phyloP scores from a whole-genome alignment of 2,888 invertebrate genomes.

The Criorhina ranunculi region DNA sequence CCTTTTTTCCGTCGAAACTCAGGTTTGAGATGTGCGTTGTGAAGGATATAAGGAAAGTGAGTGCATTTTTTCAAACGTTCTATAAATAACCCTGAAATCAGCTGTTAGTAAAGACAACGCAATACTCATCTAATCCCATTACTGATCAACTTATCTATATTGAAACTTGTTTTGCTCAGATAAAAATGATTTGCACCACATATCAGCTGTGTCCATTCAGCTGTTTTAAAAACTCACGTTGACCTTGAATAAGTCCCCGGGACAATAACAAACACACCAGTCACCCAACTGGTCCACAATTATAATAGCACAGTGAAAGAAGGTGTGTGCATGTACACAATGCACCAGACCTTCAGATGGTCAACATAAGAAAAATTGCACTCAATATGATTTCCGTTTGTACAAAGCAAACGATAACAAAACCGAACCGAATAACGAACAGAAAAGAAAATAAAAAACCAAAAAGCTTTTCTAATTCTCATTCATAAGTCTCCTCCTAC shows the following conservation, averaged over 20 bases:
- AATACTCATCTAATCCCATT: too few species aligned
- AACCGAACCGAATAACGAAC: not conserved
- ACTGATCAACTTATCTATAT: too few species aligned
- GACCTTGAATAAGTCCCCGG: conserved; percentile 32
- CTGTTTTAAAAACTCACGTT: conserved; percentile 26
- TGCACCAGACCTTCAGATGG: conserved; percentile 53
- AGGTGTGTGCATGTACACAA: conserved; percentile 47
- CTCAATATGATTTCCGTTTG: conserved; percentile 19
- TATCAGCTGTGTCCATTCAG: conserved; percentile 36
- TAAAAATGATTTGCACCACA: not conserved
- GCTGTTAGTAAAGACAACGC: too few species aligned
- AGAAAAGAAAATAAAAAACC: conserved; percentile 38
- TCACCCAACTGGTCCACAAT: conserved; percentile 36
- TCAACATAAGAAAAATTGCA: conserved; percentile 19
- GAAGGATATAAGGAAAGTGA: too few species aligned
- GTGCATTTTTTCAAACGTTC: too few species aligned
- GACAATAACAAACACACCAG: conserved; percentile 23
- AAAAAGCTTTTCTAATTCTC: conserved; percentile 30
- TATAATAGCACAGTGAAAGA: conserved; percentile 29
- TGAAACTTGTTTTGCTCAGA: not conserved
- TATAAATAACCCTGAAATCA: too few species aligned
- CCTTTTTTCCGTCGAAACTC: too few species aligned
- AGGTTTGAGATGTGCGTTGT: too few species aligned
- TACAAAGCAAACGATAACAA: conserved; percentile 6
- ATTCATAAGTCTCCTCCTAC: conserved; percentile 48